phyloP scores from a whole-genome alignment of 1,140 invertebrate genomes.

The Calephelis virginiensis region DNA sequence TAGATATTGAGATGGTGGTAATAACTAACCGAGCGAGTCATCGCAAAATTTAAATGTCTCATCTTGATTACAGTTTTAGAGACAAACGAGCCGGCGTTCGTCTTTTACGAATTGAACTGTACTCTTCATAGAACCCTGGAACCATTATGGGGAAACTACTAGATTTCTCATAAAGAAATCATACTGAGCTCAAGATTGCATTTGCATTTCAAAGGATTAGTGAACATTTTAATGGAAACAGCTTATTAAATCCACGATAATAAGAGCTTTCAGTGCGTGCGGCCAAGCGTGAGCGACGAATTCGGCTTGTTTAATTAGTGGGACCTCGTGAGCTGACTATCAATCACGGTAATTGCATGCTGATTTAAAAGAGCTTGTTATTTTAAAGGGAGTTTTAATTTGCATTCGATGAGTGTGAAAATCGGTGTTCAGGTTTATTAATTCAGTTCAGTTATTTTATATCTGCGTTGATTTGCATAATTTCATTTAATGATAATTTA shows the following conservation, averaged over 20 bases:
- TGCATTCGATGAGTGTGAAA: not conserved
- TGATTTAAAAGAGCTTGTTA: slow-evolving; percentile 10
- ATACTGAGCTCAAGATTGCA: not conserved
- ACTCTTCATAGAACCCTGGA: too few relatives aligned
- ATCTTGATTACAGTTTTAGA: too few relatives aligned
- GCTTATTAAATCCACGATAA: slow-evolving; percentile 15
- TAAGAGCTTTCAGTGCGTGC: slow-evolving; percentile 9
- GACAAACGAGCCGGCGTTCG: too few relatives aligned
- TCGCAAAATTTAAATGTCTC: too few relatives aligned
- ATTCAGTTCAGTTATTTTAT: too few relatives aligned
- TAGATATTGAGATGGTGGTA: too few relatives aligned
- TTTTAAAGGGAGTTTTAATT: slow-evolving; percentile 8
- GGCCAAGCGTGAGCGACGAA: not conserved
- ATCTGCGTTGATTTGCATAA: too few relatives aligned
- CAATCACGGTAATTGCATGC: slow-evolving; percentile 16
- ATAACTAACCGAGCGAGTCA: too few relatives aligned
- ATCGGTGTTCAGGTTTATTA: too few relatives aligned
- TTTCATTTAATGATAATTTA: too few relatives aligned
- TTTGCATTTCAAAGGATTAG: not conserved
- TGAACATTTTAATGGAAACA: slow-evolving; percentile 9
- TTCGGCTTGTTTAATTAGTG: slow-evolving; percentile 17
- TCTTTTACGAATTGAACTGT: too few relatives aligned
- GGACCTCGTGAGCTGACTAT: slow-evolving; percentile 8
- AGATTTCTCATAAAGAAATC: not conserved
- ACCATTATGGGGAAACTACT: not conserved